Evolutionary conservation across 2,888 invertebrate genomes (phyloP).

Genomic region (Drosophila paracracens): DNA sequence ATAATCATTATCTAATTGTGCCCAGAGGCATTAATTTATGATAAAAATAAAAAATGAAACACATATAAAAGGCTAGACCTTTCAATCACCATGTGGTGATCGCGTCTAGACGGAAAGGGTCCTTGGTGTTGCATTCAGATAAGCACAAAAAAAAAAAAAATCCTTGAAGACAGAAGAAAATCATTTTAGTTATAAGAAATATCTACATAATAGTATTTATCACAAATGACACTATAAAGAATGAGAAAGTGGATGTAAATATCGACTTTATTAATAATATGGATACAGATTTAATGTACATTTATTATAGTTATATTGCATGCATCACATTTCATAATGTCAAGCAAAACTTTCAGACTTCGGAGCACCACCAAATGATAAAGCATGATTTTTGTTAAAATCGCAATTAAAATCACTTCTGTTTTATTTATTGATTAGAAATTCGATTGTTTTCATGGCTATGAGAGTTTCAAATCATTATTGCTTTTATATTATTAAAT

Average conservation of each 20-base stretch:
- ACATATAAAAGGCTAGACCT: background rate
- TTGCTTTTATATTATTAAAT: background rate
- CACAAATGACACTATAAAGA: background rate
- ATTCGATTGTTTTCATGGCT: background rate
- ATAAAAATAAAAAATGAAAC: background rate
- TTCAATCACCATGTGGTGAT: background rate
- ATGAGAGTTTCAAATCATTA: background rate
- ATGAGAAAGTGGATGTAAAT: background rate
- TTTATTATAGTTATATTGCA: background rate
- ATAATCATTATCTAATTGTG: conserved; percentile 9
- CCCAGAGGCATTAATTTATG: conserved; percentile 3
- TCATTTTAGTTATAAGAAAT: background rate
- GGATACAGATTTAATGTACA: background rate
- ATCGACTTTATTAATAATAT: background rate
- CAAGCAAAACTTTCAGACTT: background rate
- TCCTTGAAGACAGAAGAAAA: background rate
- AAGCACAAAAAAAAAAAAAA: background rate
- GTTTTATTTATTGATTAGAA: background rate
- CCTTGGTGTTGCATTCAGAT: background rate
- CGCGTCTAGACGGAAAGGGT: background rate
- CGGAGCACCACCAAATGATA: background rate
- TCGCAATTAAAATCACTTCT: background rate
- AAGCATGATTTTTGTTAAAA: background rate
- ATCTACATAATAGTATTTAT: background rate
- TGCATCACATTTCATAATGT: background rate